Conservation (phyloP, 2,797 vertebrate species). For the Antrozous pallidus region DNA sequence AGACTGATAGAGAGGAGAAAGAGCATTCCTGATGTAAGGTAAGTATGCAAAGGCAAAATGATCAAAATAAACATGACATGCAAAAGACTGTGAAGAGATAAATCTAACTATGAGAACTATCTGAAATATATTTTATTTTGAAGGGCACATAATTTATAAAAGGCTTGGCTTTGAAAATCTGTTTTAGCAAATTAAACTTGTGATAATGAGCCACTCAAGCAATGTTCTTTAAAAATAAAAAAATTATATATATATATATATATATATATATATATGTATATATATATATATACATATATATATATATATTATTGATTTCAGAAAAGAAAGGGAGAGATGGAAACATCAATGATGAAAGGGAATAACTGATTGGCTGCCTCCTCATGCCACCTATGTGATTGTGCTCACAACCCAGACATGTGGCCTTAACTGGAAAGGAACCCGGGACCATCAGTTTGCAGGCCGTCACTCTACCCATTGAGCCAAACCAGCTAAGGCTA, state of each 20-base stretch:
- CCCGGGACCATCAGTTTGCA: no score
- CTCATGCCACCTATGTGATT: no score
- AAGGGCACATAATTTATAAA: not conserved
- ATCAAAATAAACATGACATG: not conserved
- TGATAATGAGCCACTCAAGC: not conserved
- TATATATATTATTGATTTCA: no score
- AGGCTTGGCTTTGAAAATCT: not conserved
- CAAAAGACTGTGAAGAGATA: not conserved
- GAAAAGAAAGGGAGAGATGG: no score
- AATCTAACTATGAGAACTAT: not conserved
- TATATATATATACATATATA: no score
- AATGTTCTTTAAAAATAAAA: conserved; percentile 26
- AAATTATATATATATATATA: not conserved
- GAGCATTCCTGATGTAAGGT: not conserved
- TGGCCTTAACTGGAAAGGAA: no score
- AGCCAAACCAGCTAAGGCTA: not conserved
- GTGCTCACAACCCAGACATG: no score
- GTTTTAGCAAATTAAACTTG: not conserved
- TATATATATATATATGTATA: no score
- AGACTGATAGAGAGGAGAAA: not conserved
- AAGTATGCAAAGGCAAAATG: not conserved
- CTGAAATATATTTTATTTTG: not conserved
- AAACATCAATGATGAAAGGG: no score
- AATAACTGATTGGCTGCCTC: no score
- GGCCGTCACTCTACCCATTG: no score